Evolutionary conservation across 2,888 invertebrate species (phyloP).

Genomic region (Coelinius sp.): DNA sequence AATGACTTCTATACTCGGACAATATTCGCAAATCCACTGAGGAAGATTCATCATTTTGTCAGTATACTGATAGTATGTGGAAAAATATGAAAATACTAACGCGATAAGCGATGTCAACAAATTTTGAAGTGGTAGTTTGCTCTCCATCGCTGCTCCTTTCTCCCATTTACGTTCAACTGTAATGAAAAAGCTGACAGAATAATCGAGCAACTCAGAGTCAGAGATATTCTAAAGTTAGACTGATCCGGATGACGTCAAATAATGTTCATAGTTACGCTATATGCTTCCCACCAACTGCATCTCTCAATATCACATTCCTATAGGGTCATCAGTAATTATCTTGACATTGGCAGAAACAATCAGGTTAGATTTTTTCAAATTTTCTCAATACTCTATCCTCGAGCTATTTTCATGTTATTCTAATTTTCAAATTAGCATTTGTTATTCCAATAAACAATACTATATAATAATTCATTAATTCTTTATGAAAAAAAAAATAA

Average conservation of each 20-base stretch:
- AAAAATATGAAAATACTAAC: conserved; percentile 53
- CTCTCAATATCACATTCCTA: background rate
- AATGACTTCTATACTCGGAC: background rate
- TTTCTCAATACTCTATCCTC: background rate
- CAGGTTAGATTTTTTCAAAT: background rate
- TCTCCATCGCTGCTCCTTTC: background rate
- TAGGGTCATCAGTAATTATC: background rate
- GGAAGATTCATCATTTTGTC: background rate
- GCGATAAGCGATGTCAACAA: conserved; percentile 60
- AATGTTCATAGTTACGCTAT: background rate
- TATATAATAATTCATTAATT: too few species aligned
- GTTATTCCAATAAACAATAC: background rate
- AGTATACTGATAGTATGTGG: background rate
- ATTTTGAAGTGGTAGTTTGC: conserved; percentile 44
- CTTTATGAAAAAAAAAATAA: too few species aligned
- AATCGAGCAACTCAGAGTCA: background rate
- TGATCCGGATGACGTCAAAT: background rate
- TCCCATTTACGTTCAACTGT: conserved; percentile 1
- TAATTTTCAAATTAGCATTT: background rate
- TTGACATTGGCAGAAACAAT: background rate
- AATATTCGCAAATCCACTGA: too few species aligned
- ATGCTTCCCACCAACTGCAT: background rate
- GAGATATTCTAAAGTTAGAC: conserved; percentile 24
- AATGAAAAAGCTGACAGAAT: background rate
- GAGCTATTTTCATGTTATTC: background rate